Evolutionary conservation across 1,140 invertebrate genomes (phyloP), one percentile per base, ranked within the genome.

Genomic region (Formica exsecta): DNA sequence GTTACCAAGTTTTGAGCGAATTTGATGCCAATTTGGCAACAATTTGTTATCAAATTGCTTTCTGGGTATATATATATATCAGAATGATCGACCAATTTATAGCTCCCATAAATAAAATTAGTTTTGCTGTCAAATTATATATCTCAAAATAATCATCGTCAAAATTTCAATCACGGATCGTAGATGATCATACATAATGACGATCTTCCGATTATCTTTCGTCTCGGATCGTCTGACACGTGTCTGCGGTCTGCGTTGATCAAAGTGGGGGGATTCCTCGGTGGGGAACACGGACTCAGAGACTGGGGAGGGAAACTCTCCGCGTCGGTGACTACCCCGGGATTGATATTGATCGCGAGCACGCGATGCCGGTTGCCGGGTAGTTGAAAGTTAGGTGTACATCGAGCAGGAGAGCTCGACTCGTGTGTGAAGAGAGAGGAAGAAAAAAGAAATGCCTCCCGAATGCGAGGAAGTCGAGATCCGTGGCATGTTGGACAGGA

Each of bases 321-420:
- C 16, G 29, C 19, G 74, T 70, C 74, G 79, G 76, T 87, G 74
- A 57, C 19, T 48, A 88, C 66, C 90, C 38, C 3, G 86, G 77
- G 87, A 92, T 93, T 92, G 89, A 91, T 93, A 93, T 93, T 93
- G 92, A 93, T 93, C 91, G 77, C 75, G 83, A 89, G 65, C 85
- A 88, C 62, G 80, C 80, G 88, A 64, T 51, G 76, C 77, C 62
- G 77, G 77, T 74, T 81, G 70, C 54, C 81, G 86, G 76, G 76
- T 87, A 90, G 89, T 90, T 66, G 83, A 57, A 75, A 29, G 76
- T 41, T 44, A 86, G 44, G 25, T 89, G 87, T 88, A 84, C 74
- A 11, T 74, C 65, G 64, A 73, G 74, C 65, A 90, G 54, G 36
- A 90, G 25, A 32, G 6, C n/a, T 77, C 13, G 48, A 19, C 22